phyloP scores from a whole-genome alignment of 2,888 invertebrate genomes.

The Odontomyia ornata region DNA sequence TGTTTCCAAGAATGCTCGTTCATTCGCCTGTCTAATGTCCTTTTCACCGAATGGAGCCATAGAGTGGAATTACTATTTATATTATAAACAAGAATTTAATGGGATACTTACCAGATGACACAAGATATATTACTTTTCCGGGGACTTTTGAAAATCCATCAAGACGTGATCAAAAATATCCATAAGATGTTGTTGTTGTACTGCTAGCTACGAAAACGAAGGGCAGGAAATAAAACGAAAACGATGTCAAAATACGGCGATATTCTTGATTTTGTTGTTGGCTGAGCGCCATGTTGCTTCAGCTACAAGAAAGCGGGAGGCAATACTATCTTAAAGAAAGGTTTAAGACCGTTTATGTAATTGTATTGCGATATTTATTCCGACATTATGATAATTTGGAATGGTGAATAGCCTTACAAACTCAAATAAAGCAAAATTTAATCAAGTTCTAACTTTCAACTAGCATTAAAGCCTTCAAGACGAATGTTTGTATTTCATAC shows the following conservation, averaged over 20 bases:
- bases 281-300: neutral
- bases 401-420: too few relatives aligned
- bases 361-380: too few relatives aligned
- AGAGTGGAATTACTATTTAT: constrained; percentile 28
- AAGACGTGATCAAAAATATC: constrained; percentile 49
- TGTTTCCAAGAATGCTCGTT: neutral
- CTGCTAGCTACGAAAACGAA: neutral
- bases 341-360: too few relatives aligned
- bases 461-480: too few relatives aligned
- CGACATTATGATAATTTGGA: too few relatives aligned
- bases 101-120: constrained; percentile 48
- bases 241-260: constrained; percentile 4
- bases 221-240: neutral
- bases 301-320: too few relatives aligned
- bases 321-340: too few relatives aligned
- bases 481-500: too few relatives aligned
- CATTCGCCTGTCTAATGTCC: neutral
- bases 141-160: constrained; percentile 48
- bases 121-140: constrained; percentile 48
- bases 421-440: too few relatives aligned
- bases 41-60: constrained; percentile 8
- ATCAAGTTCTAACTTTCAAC: too few relatives aligned
- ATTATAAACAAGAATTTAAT: constrained; percentile 50
- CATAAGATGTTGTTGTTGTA: constrained; percentile 33
- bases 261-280: neutral